Base-by-base conservation (phyloP, 53 echinoderm and acorn worm species). In the Crossaster papposus region DNA sequence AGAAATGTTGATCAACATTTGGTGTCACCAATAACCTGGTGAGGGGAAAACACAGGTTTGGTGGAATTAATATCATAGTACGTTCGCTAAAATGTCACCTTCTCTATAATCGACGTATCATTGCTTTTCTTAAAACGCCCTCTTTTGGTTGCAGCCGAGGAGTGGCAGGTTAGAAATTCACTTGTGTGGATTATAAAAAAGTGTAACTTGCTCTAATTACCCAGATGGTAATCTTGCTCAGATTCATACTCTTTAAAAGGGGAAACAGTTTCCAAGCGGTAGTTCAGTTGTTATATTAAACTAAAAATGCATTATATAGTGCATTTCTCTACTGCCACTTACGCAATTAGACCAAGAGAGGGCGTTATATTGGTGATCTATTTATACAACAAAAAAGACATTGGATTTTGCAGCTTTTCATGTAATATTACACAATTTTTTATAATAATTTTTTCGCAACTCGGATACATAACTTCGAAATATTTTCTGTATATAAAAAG, bases 361-460 rank as follows among this genome's bases (percentile, higher is more conserved):
- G 68, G 62, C 62, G 62, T 18, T 62, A 62, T 17, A 62, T 26
- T 24, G 26, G 28, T 17, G 10, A 68, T 26, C 28, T 26, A 68
- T 26, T 26, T n/a, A 26, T n/a, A 68, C n/a, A 68, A 68, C 24
- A 68, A 68, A n/a, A 23, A 73, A 73, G 74, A 73, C 74, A 73
- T 34, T 12, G 74, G 74, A 73, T 73, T 36, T 32, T 20, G 74
- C 32, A 73, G 74, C 74, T 33, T 36, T 73, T 17, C 30, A 70
- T 35, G 74, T 73, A 73, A 68, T 73, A 73, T 73, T 73, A 73
- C 74, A 73, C 74, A 33, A 11, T 32, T 73, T 18, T 73, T 36
- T 4, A 33, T 44, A 44, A 44, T 9, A 44, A 44, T 44, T 44
- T n/a, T 36, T 34, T 73, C 33, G 30, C 35, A 32, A 73, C 35